A percentile compares a stretch with the other conserved stretches of the same genome.
These are phyloP conservation scores for Microplitis demolitor DNA, from an alignment of 1,140 invertebrate species.

Conservation along the genomic window DNA sequence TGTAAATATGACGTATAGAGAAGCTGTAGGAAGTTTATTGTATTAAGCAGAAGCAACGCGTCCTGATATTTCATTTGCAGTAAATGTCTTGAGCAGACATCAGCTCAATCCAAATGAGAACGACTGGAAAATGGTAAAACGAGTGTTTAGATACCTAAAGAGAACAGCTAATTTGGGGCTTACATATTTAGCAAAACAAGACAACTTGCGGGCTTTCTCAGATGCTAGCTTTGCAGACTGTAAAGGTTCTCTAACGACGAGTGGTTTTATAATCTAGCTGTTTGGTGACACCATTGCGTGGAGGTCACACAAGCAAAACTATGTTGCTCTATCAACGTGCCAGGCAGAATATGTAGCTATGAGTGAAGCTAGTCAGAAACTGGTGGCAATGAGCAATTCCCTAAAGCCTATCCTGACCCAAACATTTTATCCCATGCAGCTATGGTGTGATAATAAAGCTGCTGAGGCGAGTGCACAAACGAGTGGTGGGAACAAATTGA, in stretches of 20 bases:
- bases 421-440: slow-evolving; percentile 7
- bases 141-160: slow-evolving; percentile 8
- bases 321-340: slow-evolving; percentile 18
- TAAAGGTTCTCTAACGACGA: slow-evolving; percentile 8
- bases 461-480: slow-evolving; percentile 17
- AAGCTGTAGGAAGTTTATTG: slow-evolving; percentile 46
- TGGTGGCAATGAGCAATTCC: slow-evolving; percentile 9
- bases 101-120: slow-evolving; percentile 28
- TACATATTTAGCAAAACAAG: neutral
- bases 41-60: slow-evolving; percentile 42
- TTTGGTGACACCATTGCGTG: slow-evolving; percentile 9
- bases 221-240: slow-evolving; percentile 14
- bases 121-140: slow-evolving; percentile 31
- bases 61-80: slow-evolving; percentile 48
- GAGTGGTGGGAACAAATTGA: slow-evolving; percentile 20
- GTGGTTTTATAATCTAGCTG: slow-evolving; percentile 2
- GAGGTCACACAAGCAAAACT: slow-evolving; percentile 8
- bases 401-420: slow-evolving; percentile 11
- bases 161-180: neutral
- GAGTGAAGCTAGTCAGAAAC: slow-evolving; percentile 22
- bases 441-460: slow-evolving; percentile 13
- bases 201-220: neutral
- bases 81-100: slow-evolving; percentile 41
- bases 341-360: slow-evolving; percentile 29
- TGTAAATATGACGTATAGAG: slow-evolving; percentile 33